These are phyloP conservation scores for Geopemphigus sp. DNA, from an alignment of 1,140 invertebrate species.

Conservation along the genomic window DNA sequence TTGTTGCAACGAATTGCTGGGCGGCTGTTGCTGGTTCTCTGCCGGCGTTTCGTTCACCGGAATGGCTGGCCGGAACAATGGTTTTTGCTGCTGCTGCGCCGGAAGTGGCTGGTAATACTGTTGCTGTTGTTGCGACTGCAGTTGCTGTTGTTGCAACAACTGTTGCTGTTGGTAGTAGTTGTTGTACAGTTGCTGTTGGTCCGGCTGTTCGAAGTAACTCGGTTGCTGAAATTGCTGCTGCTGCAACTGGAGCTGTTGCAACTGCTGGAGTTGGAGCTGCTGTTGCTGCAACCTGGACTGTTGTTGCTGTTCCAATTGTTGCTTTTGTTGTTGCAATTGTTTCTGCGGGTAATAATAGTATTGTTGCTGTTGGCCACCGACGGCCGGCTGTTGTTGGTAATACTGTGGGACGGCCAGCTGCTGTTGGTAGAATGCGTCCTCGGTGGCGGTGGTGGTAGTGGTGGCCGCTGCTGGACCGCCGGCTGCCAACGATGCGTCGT, in stretches of 20 bases:
- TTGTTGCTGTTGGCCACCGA: not conserved
- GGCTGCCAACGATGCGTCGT: not conserved
- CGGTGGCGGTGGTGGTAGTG: too few species aligned
- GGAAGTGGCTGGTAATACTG: not conserved
- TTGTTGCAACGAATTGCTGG: not conserved
- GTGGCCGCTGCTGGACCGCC: not conserved
- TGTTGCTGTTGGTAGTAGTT: conserved; percentile 14
- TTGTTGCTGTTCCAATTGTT: conserved; percentile 19
- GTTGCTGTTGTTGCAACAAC: not conserved
- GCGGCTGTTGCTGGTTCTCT: conserved; percentile 3
- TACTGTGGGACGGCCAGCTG: not conserved
- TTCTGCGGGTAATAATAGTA: conserved; percentile 19
- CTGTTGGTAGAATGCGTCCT: not conserved
- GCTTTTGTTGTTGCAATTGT: not conserved
- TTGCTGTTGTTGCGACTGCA: not conserved
- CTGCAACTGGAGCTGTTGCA: conserved; percentile 29
- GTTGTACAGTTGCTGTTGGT: conserved; percentile 7
- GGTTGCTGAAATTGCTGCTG: conserved; percentile 51
- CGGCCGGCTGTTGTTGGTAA: conserved; percentile 7
- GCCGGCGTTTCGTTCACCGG: not conserved
- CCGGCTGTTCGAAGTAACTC: not conserved
- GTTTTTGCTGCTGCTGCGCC: conserved; percentile 26
- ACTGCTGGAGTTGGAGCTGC: conserved; percentile 27
- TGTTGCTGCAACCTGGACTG: conserved; percentile 17
- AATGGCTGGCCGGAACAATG: conserved; percentile 12